A percentile compares a stretch with the other conserved stretches of the same genome.
Conservation (phyloP, 2,113 vertebrate species). For the Smithornis capensis region DNA sequence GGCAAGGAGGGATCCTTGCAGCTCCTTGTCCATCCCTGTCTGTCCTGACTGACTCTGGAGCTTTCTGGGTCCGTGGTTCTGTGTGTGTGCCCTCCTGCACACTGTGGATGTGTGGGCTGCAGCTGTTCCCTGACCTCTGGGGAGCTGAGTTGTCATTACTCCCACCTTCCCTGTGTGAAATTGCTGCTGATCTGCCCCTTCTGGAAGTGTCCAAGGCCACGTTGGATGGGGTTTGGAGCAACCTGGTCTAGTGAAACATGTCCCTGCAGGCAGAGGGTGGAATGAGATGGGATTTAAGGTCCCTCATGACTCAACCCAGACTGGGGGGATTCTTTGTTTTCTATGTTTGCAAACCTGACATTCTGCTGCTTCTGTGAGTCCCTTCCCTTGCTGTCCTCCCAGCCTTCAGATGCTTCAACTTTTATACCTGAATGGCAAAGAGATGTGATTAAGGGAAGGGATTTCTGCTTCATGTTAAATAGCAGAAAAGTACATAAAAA, state of each 20-base stretch:
- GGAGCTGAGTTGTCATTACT: background rate
- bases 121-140: background rate
- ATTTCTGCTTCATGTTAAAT: background rate
- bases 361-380: background rate
- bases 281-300: background rate
- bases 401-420: background rate
- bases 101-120: accelerated
- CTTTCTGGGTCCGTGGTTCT: background rate
- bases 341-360: background rate
- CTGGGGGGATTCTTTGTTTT: background rate
- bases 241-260: background rate
- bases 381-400: background rate
- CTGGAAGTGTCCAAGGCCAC: background rate
- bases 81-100: background rate
- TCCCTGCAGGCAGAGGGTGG: background rate
- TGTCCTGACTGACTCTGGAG: background rate
- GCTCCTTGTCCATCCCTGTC: background rate
- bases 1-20: background rate
- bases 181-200: background rate
- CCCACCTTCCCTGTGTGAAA: background rate
- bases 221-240: background rate
- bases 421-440: background rate
- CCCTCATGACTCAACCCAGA: background rate
- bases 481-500: background rate
- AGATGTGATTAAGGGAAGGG: background rate